Evolutionary conservation across 2,888 invertebrate species (phyloP), one percentile per base, ranked within the genome.

Genomic region (Sphecodes monilicornis): DNA sequence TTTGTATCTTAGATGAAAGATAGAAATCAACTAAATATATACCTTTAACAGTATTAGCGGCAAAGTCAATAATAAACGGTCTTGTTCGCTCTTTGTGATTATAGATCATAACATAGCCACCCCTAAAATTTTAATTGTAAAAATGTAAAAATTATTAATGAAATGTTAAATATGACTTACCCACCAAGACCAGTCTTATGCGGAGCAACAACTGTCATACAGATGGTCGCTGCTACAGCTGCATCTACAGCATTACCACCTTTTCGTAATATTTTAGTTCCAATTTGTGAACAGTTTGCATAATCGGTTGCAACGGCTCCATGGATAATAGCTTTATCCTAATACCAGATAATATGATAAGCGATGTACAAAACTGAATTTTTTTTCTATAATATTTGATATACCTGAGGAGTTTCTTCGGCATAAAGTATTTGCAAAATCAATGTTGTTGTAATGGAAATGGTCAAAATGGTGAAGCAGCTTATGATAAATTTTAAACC

Each of bases 181-280:
- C 97, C 97, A 93, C 98, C 98, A 64, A 98, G 95, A 54, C 98
- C 97, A 43, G 97, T 97, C 89, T 96, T 95, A 92, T 98, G 97
- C 75, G 97, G 97, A 88, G 97, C 96, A 32, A 97, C 96, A 54
- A 97, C 97, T 72, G 97, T 96, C 88, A 97, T 96, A 94, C 98
- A 98, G 82, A 98, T 96, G 66, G 97, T 96, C 74, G 97, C 96
- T 54, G 97, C 97, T 76, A 97, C 96, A 50, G 97, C 97, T 78
- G 97, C 98, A 95, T 98, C 98, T 0, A 97, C 95, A 39, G 98
- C 97, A 95, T 96, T 96, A n/a, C 97, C 97, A 70, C 97, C 97
- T 89, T 95, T 95, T 94, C 96, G 96, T 90, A 98, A 95, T 91
- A 97, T 95, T 90, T 95, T 95, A 26, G 97, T 96, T 72, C 97